These are phyloP conservation scores for Stratiomys singularior DNA, from an alignment of 2,888 invertebrate species.

Conservation along the genomic window DNA sequence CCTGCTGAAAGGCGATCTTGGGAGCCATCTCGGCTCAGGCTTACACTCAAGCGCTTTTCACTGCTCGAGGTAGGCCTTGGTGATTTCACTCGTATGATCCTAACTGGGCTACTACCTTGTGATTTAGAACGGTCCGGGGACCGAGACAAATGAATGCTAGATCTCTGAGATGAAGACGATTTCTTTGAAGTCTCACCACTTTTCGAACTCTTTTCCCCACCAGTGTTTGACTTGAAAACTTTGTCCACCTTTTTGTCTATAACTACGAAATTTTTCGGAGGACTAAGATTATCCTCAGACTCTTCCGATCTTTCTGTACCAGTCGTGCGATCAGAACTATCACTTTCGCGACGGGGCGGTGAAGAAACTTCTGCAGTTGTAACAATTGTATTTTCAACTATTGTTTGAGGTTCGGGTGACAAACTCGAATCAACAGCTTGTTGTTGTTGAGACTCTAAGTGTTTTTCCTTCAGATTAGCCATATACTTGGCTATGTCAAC, in stretches of 20 bases:
- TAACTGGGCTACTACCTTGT: constrained; percentile 64
- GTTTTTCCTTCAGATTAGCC: constrained; percentile 64
- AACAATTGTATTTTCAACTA: constrained; percentile 63
- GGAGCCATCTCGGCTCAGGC: constrained; percentile 62
- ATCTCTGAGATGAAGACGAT: constrained; percentile 69
- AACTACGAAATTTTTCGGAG: constrained; percentile 57
- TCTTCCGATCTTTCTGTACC: constrained; percentile 61
- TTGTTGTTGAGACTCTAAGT: constrained; percentile 61
- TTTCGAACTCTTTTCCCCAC: constrained; percentile 52
- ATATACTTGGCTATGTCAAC: constrained; percentile 65
- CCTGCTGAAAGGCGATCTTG: constrained; percentile 61
- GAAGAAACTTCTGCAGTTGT: constrained; percentile 59
- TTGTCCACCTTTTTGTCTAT: constrained; percentile 66
- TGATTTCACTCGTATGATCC: constrained; percentile 65
- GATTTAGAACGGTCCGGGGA: constrained; percentile 66
- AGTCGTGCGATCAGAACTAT: constrained; percentile 57
- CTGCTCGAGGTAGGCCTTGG: constrained; percentile 71
- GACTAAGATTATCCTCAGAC: constrained; percentile 52
- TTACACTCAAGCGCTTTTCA: constrained; percentile 61
- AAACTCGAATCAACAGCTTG: constrained; percentile 61
- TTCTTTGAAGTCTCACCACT: constrained; percentile 53
- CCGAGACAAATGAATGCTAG: constrained; percentile 69
- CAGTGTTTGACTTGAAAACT: constrained; percentile 63
- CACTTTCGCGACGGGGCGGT: constrained; percentile 62
- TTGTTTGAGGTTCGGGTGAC: constrained; percentile 63